These are phyloP conservation scores for Calonectris borealis DNA, from an alignment of 2,113 vertebrate species.

Conservation along the genomic window DNA sequence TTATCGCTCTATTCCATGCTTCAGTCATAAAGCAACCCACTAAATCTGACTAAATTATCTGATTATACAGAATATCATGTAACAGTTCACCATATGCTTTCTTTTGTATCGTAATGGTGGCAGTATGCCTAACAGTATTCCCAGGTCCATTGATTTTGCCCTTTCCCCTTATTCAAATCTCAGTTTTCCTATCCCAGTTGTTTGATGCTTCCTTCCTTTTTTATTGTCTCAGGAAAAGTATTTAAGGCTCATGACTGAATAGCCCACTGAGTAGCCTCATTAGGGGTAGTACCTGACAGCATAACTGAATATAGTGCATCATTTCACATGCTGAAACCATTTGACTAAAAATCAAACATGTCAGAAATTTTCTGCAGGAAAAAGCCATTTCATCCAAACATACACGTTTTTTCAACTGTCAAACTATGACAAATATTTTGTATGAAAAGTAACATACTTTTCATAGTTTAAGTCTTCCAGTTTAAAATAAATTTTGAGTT, in stretches of 20 bases:
- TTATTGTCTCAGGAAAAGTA: neutral
- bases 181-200: neutral
- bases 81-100: conserved; percentile 3
- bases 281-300: neutral
- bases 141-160: neutral
- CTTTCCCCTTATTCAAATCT: neutral
- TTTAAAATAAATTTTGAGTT: neutral
- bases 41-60: conserved; percentile 14
- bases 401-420: neutral
- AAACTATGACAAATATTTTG: neutral
- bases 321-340: neutral
- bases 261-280: neutral
- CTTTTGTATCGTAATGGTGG: neutral
- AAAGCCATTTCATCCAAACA: neutral
- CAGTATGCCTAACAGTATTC: neutral
- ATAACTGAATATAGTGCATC: neutral
- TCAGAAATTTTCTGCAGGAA: neutral
- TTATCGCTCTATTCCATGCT: neutral
- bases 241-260: neutral
- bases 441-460: neutral
- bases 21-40: conserved; percentile 24
- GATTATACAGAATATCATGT: neutral
- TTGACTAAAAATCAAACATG: neutral
- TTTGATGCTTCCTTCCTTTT: neutral
- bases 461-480: no score